phyloP scores from a whole-genome alignment of 2,797 vertebrate species.

The Poeciliopsis presidionis region DNA sequence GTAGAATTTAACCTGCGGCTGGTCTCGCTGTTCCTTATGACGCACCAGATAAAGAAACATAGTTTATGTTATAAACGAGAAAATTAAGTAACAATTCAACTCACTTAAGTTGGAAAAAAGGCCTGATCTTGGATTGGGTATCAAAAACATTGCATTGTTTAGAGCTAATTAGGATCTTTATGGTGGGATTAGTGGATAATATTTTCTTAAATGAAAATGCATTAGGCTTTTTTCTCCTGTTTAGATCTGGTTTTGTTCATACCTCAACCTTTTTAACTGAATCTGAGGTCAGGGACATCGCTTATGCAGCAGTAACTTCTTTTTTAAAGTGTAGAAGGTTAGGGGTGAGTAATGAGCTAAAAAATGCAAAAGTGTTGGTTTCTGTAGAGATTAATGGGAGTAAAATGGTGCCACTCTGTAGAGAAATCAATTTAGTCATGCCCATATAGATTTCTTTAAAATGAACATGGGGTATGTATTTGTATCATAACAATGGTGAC shows the following conservation, averaged over 20 bases:
- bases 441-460: background rate
- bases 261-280: background rate
- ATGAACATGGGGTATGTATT: background rate
- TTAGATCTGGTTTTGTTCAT: background rate
- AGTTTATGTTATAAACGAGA: constrained; percentile 2
- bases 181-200: background rate
- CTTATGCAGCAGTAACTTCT: background rate
- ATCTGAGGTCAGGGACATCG: background rate
- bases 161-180: background rate
- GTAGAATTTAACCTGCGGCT: constrained; percentile 80
- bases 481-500: background rate
- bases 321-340: background rate
- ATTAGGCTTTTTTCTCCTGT: background rate
- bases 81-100: background rate
- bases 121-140: constrained; percentile 10
- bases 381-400: background rate
- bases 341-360: background rate
- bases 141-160: constrained; percentile 1
- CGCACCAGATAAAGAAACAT: constrained; percentile 84
- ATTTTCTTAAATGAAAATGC: background rate
- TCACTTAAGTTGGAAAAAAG: background rate
- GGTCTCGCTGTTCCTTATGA: constrained; percentile 95
- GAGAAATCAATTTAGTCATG: background rate
- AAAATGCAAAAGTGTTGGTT: background rate
- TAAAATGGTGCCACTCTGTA: background rate